Evolutionary conservation across 2,113 vertebrate genomes (phyloP), one percentile per base, ranked within the genome.

Genomic region (Dunckerocampus dactyliophorus): DNA sequence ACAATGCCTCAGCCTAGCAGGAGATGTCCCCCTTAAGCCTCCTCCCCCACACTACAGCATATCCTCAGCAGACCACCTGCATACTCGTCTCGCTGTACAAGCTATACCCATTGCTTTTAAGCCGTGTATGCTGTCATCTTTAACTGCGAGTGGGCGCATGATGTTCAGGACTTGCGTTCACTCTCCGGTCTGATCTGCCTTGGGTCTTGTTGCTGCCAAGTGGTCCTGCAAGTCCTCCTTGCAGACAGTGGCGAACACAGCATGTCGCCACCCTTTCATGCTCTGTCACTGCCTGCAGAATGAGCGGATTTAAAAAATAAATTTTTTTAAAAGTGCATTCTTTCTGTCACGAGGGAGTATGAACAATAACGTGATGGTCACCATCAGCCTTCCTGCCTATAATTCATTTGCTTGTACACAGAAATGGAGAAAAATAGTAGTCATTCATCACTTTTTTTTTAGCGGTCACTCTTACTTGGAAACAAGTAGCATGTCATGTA

Each of bases 401-500:
- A 74, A 28, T 65, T 39, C 46, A 76, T 76, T 58, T 64, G 63
- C 54, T 59, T 11, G 51, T 73, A 53, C 24, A 19, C 17, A 55
- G 43, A 9, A 43, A 59, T 47, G 43, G 50, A 67, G 55, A 76
- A 81, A 71, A 76, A 78, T 12, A 31, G 17, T 5, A 11, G 37
- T 39, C 9, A 39, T 9, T 11, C 37, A 39, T 39, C 37, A 39
- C 10, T 5, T 39, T 39, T 39, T 39, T 39, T 12, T 11, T 39
- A 39, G 34, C 10, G 9, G 37, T 12, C 10, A 12, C 10, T 9
- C 37, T 77, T 74, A 81, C 82, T 81, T 65, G 47, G 59, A 80
- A 86, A 85, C 72, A 85, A 77, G 80, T 82, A 74, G 48, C 63
- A 24, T 79, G 75, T 76, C 65, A 47, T 47, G 45, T 54, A 34